These are phyloP conservation scores for Actinopyga echinites DNA, from an alignment of 53 echinoderm and acorn worm species.

Conservation along the genomic window DNA sequence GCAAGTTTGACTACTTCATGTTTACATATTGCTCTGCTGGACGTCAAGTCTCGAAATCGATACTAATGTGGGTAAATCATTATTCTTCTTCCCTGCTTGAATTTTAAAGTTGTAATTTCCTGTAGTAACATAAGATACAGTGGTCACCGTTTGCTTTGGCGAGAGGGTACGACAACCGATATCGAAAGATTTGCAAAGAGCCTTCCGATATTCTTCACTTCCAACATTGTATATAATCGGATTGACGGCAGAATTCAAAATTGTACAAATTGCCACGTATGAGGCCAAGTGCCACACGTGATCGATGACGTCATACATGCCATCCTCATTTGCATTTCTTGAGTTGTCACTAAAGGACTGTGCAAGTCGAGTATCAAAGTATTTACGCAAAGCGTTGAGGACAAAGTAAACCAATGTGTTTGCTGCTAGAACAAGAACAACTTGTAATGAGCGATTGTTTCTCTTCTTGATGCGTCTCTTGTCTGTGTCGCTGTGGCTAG, in stretches of 20 bases:
- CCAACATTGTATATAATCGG: slow-evolving; percentile 34
- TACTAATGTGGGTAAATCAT: too few relatives aligned
- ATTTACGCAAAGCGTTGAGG: slow-evolving; percentile 1
- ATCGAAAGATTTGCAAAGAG: not conserved
- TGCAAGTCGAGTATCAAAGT: not conserved
- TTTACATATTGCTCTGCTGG: too few relatives aligned
- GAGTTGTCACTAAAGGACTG: not conserved
- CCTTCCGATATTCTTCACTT: not conserved
- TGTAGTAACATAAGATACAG: too few relatives aligned
- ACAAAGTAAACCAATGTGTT: slow-evolving; percentile 33
- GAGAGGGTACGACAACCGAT: too few relatives aligned
- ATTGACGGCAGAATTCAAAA: slow-evolving; percentile 11
- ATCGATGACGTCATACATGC: not conserved
- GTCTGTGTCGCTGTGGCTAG: too few relatives aligned
- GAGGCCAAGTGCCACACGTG: slow-evolving; percentile 12
- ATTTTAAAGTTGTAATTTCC: too few relatives aligned
- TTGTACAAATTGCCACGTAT: slow-evolving; percentile 28
- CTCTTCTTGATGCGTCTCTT: not conserved
- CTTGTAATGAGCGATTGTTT: not conserved
- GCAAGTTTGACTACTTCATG: too few relatives aligned
- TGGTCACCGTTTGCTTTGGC: too few relatives aligned
- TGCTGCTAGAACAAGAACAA: not conserved
- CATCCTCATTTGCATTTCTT: not conserved
- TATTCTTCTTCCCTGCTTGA: too few relatives aligned
- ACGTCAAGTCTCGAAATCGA: too few relatives aligned